phyloP scores from a whole-genome alignment of 2,797 vertebrate species.

The Labroides dimidiatus region DNA sequence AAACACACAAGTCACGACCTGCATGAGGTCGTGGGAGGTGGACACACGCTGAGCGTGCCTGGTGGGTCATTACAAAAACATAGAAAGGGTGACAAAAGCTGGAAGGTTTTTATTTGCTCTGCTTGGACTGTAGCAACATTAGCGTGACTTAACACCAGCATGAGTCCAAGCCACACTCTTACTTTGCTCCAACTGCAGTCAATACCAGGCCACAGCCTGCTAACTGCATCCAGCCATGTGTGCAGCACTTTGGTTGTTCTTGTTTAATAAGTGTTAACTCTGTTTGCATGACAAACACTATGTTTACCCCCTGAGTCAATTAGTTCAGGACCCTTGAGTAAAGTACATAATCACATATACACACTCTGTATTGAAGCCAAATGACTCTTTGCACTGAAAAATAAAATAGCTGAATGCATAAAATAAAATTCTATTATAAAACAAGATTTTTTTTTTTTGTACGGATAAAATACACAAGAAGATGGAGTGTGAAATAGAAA shows the following conservation, averaged over 20 bases:
- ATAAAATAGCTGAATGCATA: background rate
- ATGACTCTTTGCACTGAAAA: constrained; percentile 17
- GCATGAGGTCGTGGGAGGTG: background rate
- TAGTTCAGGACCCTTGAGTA: constrained; percentile 28
- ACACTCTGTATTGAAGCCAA: background rate
- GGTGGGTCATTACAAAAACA: constrained; percentile 21
- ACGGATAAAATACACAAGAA: background rate
- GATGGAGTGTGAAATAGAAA: background rate
- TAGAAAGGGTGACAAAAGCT: constrained; percentile 24
- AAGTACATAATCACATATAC: constrained; percentile 31
- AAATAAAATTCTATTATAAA: background rate
- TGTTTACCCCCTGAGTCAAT: constrained; percentile 15
- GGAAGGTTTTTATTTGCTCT: constrained; percentile 19
- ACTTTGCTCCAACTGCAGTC: constrained; percentile 9
- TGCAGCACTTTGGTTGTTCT: background rate
- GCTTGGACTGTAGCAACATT: constrained; percentile 30
- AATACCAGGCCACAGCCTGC: background rate
- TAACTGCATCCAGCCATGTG: constrained; percentile 12
- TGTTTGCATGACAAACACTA: constrained; percentile 53
- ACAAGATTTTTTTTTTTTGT: too few relatives aligned
- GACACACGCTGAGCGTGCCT: constrained; percentile 9
- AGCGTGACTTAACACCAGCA: constrained; percentile 46
- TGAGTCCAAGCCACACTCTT: constrained; percentile 3
- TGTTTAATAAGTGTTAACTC: constrained; percentile 24
- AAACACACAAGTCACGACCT: constrained; percentile 28